Conservation (phyloP, 1,140 invertebrate genomes). For the Platorchestia sp. region DNA sequence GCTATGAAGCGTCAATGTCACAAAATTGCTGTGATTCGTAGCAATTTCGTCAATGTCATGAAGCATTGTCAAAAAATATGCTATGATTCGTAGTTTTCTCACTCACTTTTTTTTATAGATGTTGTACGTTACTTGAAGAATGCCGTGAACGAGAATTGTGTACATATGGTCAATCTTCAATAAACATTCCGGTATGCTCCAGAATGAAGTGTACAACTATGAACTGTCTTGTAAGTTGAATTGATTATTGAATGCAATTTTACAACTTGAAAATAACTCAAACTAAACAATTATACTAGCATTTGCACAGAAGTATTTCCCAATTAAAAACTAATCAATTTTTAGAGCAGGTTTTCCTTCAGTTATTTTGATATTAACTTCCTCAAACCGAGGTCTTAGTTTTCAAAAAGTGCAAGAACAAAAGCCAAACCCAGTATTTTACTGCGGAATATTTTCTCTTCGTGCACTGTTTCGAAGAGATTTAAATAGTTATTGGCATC, state of each 20-base stretch:
- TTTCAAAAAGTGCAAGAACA: neutral
- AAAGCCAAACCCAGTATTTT: neutral
- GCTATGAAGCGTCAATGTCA: neutral
- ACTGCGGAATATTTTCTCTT: neutral
- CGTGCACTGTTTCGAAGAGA: neutral
- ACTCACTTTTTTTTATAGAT: neutral
- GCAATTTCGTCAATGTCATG: neutral
- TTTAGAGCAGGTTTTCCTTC: neutral
- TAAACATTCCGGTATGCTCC: neutral
- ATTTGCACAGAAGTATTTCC: neutral
- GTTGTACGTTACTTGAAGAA: neutral
- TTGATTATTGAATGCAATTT: neutral
- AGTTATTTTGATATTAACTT: neutral
- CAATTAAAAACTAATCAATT: neutral
- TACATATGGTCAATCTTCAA: neutral
- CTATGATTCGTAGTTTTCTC: neutral
- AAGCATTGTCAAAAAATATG: neutral
- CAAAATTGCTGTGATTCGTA: too few relatives aligned
- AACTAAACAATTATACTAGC: neutral
- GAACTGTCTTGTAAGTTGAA: neutral
- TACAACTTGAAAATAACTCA: neutral
- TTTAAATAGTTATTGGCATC: neutral
- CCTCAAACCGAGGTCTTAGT: neutral
- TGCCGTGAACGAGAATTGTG: neutral
- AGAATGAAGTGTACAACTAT: neutral